Evolutionary conservation across 2,888 invertebrate species (phyloP), one percentile per base, ranked within the genome.

Genomic region (Phyto melanocephala): DNA sequence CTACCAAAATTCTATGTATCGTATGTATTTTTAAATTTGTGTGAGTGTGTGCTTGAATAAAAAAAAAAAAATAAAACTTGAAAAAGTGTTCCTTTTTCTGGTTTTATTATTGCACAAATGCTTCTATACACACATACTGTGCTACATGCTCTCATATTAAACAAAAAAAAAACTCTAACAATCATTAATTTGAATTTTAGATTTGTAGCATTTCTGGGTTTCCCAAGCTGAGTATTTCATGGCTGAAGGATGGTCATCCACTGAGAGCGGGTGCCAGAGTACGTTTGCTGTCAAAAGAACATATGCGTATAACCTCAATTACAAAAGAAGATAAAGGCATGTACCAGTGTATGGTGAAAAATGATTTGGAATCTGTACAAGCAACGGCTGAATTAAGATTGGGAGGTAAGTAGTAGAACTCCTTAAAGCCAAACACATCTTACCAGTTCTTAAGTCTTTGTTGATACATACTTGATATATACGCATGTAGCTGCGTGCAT

Each of bases 271-370:
- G 92, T 47, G 93, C 93, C 28, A 92, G 94, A 63, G 91, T 93
- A 20, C 92, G 92, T 83, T 87, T 93, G 87, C 90, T 93, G 87
- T 91, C 92, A 7, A 92, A 92, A 83, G 92, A 93, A 81, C 92
- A 92, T 83, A 91, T 93, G 82, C 92, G 92, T 85, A 93, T 95
- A 87, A 93, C 92, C 81, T 93, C 93, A 63, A 92, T 97, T 45
- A 94, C 94, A 70, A 94, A 95, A 85, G 95, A 95, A 81, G 97
- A 98, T 89, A 94, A 95, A 86, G 98, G 97, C 35, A 95, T 97
- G 94, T 98, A 97, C 91, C 98, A 98, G 89, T 98, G 98, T 90
- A 94, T 97, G 86, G 95, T 95, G 6, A 95, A 94, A 88, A 96
- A 96, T 88, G 94, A 95, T 78, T 93, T 95, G 88, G 96, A 96